These are phyloP conservation scores for Craseonycteris thonglongyai DNA, from an alignment of 2,113 vertebrate genomes.

Conservation along the genomic window DNA sequence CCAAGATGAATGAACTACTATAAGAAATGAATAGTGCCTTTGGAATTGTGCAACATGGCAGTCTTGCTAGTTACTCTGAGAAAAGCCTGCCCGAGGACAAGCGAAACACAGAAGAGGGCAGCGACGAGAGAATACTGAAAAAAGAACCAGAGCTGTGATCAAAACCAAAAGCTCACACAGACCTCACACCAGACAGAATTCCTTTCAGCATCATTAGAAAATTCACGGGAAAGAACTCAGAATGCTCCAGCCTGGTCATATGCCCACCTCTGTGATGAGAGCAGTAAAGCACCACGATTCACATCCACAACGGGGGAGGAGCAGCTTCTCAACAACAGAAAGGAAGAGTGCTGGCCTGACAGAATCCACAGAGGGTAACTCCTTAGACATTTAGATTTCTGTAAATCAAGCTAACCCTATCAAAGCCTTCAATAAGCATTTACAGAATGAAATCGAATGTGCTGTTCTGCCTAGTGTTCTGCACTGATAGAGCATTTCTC, in stretches of 20 bases:
- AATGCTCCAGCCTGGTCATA: not conserved
- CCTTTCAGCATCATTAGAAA: not conserved
- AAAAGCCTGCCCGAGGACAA: not conserved
- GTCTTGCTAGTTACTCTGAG: not conserved
- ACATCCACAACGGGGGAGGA: not conserved
- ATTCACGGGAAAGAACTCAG: not conserved
- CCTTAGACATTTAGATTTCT: not conserved
- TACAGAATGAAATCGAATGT: not conserved
- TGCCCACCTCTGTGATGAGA: not conserved
- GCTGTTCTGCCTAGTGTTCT: not conserved
- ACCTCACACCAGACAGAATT: not conserved
- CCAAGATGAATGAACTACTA: not conserved
- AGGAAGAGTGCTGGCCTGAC: not conserved
- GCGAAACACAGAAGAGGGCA: not conserved
- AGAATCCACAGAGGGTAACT: not conserved
- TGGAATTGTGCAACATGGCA: not conserved
- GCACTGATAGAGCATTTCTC: not conserved
- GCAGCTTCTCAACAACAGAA: not conserved
- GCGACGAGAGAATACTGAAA: not conserved
- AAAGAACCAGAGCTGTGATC: not conserved
- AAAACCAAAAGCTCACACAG: not conserved
- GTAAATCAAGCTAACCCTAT: not conserved
- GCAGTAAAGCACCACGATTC: not conserved
- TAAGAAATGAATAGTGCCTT: not conserved
- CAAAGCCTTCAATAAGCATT: not conserved